phyloP scores from a whole-genome alignment of 2,797 vertebrate species.

The Luscinia luscinia region DNA sequence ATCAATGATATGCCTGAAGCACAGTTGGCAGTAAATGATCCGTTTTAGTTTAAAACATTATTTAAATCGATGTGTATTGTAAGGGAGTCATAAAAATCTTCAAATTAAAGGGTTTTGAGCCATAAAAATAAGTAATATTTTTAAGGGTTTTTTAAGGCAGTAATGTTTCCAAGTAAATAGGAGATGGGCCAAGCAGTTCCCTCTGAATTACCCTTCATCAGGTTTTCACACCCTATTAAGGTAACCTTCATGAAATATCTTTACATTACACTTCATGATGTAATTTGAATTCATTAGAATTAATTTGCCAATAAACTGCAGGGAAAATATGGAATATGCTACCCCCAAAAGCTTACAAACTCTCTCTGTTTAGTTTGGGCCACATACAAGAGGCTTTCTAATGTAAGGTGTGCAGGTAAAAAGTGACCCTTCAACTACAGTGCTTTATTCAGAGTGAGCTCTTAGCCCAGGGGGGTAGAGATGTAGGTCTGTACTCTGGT shows the following conservation, averaged over 20 bases:
- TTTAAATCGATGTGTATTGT: slow-evolving; percentile 64
- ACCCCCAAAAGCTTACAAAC: neutral
- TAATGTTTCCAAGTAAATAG: slow-evolving; percentile 61
- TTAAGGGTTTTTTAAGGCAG: slow-evolving; percentile 12
- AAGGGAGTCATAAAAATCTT: slow-evolving; percentile 55
- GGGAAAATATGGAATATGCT: slow-evolving; percentile 19
- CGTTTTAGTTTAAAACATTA: slow-evolving; percentile 36
- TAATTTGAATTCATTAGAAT: slow-evolving; percentile 54
- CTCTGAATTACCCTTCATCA: slow-evolving; percentile 39
- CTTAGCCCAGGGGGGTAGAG: neutral
- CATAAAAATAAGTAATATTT: slow-evolving; percentile 42
- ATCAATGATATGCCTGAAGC: slow-evolving; percentile 43
- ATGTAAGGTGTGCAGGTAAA: neutral
- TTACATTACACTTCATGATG: slow-evolving; percentile 48
- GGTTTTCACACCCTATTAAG: slow-evolving; percentile 60
- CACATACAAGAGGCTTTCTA: neutral
- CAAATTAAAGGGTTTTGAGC: slow-evolving; percentile 63
- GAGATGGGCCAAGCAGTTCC: slow-evolving; percentile 56
- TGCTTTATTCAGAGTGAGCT: neutral
- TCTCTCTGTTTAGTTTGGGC: slow-evolving; percentile 10
- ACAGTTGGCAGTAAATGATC: slow-evolving; percentile 59
- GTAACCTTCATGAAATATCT: slow-evolving; percentile 60
- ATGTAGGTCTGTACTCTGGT: neutral
- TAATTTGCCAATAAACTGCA: slow-evolving; percentile 59
- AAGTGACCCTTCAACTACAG: neutral